phyloP scores from a whole-genome alignment of 2,888 invertebrate species.

The Ochropleura plecta region DNA sequence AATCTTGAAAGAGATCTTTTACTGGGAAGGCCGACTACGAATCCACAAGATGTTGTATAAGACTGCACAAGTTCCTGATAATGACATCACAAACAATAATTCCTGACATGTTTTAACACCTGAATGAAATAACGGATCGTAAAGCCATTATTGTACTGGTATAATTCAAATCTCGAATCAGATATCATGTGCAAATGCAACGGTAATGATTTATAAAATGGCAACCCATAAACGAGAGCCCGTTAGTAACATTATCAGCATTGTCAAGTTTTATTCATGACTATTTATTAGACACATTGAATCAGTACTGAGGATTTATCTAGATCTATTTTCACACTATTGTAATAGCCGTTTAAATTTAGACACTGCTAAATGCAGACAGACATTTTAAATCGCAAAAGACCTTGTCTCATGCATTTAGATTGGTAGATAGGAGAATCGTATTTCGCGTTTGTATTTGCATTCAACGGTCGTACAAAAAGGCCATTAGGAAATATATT shows the following conservation, averaged over 20 bases:
- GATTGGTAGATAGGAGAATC: slow-evolving; percentile 36
- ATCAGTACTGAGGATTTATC: slow-evolving; percentile 46
- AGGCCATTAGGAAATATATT: slow-evolving; percentile 24
- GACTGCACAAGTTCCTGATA: slow-evolving; percentile 3
- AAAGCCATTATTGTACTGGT: slow-evolving; percentile 40
- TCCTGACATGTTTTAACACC: slow-evolving; percentile 43
- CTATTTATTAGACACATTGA: slow-evolving; percentile 53
- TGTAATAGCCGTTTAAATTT: slow-evolving; percentile 57
- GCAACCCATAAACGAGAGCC: slow-evolving; percentile 58
- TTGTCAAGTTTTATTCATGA: slow-evolving; percentile 61
- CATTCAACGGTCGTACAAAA: slow-evolving; percentile 41
- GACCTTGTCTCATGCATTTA: slow-evolving; percentile 42
- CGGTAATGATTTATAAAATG: slow-evolving; percentile 69
- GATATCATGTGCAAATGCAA: slow-evolving; percentile 65
- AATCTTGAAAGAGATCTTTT: background rate
- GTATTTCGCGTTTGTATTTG: slow-evolving; percentile 34
- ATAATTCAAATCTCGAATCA: slow-evolving; percentile 64
- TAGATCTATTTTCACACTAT: slow-evolving; percentile 62
- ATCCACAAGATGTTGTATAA: background rate
- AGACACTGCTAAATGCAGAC: slow-evolving; percentile 32
- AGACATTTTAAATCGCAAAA: slow-evolving; percentile 42
- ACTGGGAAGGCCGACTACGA: background rate
- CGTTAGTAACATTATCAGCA: slow-evolving; percentile 65
- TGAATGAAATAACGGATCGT: slow-evolving; percentile 47
- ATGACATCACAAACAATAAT: slow-evolving; percentile 34